phyloP scores from a whole-genome alignment of 2,113 vertebrate genomes.

The Hemiscyllium ocellatum region DNA sequence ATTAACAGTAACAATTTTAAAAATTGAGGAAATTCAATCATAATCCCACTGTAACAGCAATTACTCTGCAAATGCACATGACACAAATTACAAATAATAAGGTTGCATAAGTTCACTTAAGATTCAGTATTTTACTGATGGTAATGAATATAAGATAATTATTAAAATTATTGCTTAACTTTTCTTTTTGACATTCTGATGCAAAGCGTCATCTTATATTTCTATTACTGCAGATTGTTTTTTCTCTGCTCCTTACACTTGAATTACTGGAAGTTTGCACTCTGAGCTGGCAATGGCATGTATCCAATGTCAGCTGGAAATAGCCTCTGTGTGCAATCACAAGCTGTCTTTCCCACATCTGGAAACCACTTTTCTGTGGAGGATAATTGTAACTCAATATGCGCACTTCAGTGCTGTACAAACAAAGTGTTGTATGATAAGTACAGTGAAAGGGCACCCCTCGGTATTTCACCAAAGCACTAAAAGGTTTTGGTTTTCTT shows the following conservation, averaged over 20 bases:
- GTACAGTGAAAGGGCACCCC: constrained; percentile 34
- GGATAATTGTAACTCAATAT: constrained; percentile 37
- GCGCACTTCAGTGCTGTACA: constrained; percentile 27
- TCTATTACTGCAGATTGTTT: not conserved
- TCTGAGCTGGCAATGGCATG: constrained; percentile 59
- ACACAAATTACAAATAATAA: not conserved
- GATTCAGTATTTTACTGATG: not conserved
- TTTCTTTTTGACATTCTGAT: constrained; percentile 16
- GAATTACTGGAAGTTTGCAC: constrained; percentile 25
- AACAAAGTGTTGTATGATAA: constrained; percentile 36
- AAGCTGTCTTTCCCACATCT: constrained; percentile 87
- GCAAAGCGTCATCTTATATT: not conserved
- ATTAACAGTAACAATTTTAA: constrained; percentile 3
- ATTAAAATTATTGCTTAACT: constrained; percentile 32
- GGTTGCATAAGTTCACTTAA: not conserved
- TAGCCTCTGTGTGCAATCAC: constrained; percentile 93
- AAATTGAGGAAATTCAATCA: constrained; percentile 29
- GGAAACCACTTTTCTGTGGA: constrained; percentile 72
- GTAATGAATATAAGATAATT: constrained; percentile 5
- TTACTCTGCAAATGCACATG: not conserved
- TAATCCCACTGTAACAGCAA: not conserved
- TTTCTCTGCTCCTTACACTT: constrained; percentile 24
- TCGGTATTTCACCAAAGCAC: constrained; percentile 19
- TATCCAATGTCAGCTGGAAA: constrained; percentile 84
- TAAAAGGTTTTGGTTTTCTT: constrained; percentile 27